phyloP scores from a whole-genome alignment of 2,113 vertebrate genomes.

The Strix aluco region DNA sequence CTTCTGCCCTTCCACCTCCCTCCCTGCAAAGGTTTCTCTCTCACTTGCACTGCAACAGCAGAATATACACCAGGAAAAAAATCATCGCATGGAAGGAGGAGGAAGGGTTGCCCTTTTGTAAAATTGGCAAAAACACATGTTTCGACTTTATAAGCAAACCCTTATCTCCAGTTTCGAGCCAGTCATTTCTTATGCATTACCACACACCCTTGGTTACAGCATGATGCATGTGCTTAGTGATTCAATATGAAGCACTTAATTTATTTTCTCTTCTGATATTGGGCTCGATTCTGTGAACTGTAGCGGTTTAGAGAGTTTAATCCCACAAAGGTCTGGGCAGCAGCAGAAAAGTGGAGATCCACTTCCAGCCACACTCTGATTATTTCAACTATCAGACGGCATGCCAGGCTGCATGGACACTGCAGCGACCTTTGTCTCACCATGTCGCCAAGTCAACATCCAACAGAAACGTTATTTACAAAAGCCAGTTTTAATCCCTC shows the following conservation, averaged over 20 bases:
- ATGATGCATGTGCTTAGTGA: background rate
- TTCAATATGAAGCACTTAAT: background rate
- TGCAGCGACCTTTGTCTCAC: background rate
- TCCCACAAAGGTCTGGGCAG: background rate
- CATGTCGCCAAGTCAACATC: background rate
- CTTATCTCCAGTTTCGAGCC: background rate
- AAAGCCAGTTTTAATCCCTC: constrained; percentile 10
- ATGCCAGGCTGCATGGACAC: background rate
- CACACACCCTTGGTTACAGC: background rate
- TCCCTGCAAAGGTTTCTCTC: background rate
- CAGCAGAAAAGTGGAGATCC: background rate
- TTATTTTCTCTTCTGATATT: background rate
- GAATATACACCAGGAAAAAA: background rate
- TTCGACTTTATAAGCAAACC: background rate
- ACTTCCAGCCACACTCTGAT: background rate
- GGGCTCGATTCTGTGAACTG: background rate
- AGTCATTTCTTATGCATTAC: background rate
- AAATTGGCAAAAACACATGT: background rate
- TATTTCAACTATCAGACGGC: background rate
- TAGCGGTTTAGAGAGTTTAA: background rate
- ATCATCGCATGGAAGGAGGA: background rate
- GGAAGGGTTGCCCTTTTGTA: background rate
- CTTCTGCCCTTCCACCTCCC: background rate
- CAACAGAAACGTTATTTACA: background rate
- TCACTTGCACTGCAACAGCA: background rate